A percentile compares a stretch with the other conserved stretches of the same genome.
Evolutionary conservation across 2,797 vertebrate species (phyloP).

Genomic region (Heteromormyrus szaboi): DNA sequence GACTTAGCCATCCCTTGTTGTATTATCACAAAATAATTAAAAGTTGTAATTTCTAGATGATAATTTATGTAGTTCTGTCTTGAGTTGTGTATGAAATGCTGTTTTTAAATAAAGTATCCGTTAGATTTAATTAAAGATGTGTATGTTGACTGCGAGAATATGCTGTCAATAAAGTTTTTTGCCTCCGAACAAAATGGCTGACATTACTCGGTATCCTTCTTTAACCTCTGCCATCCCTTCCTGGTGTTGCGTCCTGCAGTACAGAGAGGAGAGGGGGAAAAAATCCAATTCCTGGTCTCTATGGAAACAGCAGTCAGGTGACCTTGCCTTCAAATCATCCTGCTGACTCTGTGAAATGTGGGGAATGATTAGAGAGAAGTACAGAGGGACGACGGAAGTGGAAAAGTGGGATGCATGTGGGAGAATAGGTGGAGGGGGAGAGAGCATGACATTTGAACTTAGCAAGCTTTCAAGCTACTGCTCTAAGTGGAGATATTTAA

Average conservation of each 20-base stretch:
- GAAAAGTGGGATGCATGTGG: slow-evolving; percentile 21
- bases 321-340: slow-evolving; percentile 59
- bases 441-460: background rate
- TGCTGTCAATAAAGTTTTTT: slow-evolving; percentile 55
- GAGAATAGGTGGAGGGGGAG: background rate
- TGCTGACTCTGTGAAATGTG: slow-evolving; percentile 68
- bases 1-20: background rate
- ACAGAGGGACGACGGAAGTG: slow-evolving; percentile 23
- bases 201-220: slow-evolving; percentile 46
- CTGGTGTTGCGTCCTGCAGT: slow-evolving; percentile 37
- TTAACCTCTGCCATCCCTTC: slow-evolving; percentile 53
- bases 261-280: slow-evolving; percentile 34
- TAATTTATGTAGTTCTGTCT: background rate
- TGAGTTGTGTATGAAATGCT: background rate
- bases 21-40: background rate
- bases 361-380: slow-evolving; percentile 41
- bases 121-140: background rate
- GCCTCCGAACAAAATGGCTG: slow-evolving; percentile 58
- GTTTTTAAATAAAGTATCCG: background rate
- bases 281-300: slow-evolving; percentile 53
- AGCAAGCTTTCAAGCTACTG: background rate
- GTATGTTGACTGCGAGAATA: background rate
- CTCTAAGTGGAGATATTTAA: slow-evolving; percentile 25
- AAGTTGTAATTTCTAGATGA: background rate
- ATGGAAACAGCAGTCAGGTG: slow-evolving; percentile 64